phyloP scores from a whole-genome alignment of 2,797 vertebrate species.

The Sarcophilus harrisii region DNA sequence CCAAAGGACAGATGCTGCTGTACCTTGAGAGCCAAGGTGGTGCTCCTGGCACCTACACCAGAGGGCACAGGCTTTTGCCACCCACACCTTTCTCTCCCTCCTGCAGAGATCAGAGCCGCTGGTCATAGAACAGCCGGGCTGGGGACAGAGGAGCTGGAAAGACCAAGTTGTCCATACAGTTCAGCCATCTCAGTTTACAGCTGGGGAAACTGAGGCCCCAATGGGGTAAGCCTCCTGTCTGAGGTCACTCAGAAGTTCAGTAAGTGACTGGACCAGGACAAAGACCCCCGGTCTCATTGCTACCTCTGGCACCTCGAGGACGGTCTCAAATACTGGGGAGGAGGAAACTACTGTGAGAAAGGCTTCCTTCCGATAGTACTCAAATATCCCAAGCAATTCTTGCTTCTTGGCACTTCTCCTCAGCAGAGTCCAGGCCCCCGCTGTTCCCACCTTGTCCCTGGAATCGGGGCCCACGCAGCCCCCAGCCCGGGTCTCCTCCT shows the following conservation, averaged over 20 bases:
- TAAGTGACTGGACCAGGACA: neutral
- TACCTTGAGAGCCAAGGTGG: neutral
- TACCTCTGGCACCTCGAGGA: neutral
- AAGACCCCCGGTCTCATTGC: neutral
- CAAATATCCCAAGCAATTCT: neutral
- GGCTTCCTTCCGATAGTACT: no score
- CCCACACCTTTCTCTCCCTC: neutral
- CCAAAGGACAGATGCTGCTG: neutral
- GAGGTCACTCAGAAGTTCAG: neutral
- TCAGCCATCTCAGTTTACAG: neutral
- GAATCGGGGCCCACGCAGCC: no score
- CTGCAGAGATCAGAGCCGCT: neutral
- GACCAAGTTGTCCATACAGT: neutral
- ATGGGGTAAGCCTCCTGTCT: neutral
- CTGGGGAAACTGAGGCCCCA: neutral
- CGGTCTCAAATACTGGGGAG: neutral
- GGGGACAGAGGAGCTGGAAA: neutral
- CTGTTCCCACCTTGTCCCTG: neutral
- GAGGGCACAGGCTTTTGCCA: neutral
- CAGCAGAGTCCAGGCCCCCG: no score
- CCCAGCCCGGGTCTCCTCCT: neutral
- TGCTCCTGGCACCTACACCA: neutral
- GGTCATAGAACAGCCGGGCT: neutral
- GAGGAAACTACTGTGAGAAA: neutral
- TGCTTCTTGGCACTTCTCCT: no score